Conservation (phyloP, 2,888 invertebrate species). For the Zygaena filipendulae region DNA sequence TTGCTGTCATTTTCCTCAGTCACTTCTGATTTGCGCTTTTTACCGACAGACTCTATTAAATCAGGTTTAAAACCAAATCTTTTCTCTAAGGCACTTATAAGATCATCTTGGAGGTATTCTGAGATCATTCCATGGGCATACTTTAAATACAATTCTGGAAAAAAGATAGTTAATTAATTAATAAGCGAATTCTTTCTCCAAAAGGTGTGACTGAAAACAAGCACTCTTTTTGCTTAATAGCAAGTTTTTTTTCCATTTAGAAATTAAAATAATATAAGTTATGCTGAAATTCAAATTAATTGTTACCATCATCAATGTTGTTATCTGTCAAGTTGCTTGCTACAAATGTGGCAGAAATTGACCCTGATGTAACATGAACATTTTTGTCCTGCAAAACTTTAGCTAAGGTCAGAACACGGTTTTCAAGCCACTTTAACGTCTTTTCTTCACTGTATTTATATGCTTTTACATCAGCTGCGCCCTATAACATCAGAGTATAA, state of each 20-base stretch:
- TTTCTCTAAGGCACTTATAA: constrained; percentile 72
- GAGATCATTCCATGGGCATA: constrained; percentile 85
- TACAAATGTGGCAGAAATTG: constrained; percentile 81
- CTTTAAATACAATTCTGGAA: constrained; percentile 72
- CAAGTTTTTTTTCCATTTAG: too few relatives aligned
- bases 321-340: constrained; percentile 70
- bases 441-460: constrained; percentile 86
- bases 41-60: constrained; percentile 48
- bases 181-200: too few relatives aligned
- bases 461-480: constrained; percentile 77
- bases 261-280: too few relatives aligned
- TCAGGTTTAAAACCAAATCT: constrained; percentile 75
- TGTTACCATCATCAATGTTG: constrained; percentile 63
- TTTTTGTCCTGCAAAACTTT: constrained; percentile 73
- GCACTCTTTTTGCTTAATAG: too few relatives aligned
- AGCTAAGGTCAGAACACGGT: constrained; percentile 75
- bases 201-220: too few relatives aligned
- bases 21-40: constrained; percentile 64
- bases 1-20: constrained; percentile 37
- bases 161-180: constrained; percentile 10
- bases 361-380: constrained; percentile 79
- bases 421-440: constrained; percentile 77
- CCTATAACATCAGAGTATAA: constrained; percentile 42
- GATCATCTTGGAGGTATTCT: constrained; percentile 78
- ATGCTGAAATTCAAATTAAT: too few relatives aligned